Evolutionary conservation across 2,888 invertebrate species (phyloP), one percentile per base, ranked within the genome.

Genomic region (Gastrophysa polygoni): DNA sequence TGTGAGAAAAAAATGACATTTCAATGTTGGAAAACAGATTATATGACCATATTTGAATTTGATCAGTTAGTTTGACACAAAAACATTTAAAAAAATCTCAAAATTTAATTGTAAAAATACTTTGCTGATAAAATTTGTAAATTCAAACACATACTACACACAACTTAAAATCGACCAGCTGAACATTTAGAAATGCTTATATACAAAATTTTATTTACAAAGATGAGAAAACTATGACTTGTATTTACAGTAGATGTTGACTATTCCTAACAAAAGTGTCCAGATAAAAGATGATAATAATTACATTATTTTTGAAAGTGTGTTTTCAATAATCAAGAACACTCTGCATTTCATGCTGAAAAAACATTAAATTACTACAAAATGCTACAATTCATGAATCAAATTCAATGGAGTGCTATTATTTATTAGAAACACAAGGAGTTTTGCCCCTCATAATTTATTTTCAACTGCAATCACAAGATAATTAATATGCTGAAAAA

Each of bases 141-240:
- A 38, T 38, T 38, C 6, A 11, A 38, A 38, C 38, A 38, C 38
- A 38, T 24, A 24, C 24, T 24, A 24, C 38, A 38, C 38, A n/a
- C 14, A 38, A 38, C n/a, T 38, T n/a, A 14, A 38, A 38, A 38
- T 38, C n/a, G 38, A 38, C 38, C 38, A 38, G 38, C 7, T 14
- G 38, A 38, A 38, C 38, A 38, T 38, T 38, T 14, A 11, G 14
- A 38, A 38, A 38, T 38, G 38, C n/a, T 38, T 38, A 38, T 38
- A 38, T 38, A 38, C 38, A 38, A 38, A 32, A 38, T 38, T 54
- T 54, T 54, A 54, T 54, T 43, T 54, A 54, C 54, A 54, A 10
- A 20, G 16, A 54, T 17, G 43, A 44, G 43, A 54, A 44, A 18
- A 38, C 24, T 24, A 28, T 18, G 54, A 54, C 43, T 34, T 51